Conservation (phyloP, 1,140 invertebrate species). For the Drosophila eugracilis region DNA sequence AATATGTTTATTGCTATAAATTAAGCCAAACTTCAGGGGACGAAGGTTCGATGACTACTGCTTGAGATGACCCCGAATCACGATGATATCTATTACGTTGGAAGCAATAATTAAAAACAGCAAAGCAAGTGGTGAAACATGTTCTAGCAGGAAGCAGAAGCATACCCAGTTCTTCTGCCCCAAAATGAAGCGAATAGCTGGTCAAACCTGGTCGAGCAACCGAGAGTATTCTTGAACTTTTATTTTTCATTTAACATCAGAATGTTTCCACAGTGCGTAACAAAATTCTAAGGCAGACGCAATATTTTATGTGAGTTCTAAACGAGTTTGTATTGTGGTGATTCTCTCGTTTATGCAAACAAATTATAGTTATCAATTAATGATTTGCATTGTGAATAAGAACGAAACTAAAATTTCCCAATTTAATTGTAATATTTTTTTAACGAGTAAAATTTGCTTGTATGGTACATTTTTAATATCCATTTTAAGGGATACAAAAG, state of each 20-base stretch:
- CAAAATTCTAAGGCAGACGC: not conserved
- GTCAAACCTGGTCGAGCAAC: slow-evolving; percentile 50
- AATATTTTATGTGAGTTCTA: not conserved
- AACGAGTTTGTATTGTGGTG: not conserved
- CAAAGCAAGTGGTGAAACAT: slow-evolving; percentile 48
- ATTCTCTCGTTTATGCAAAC: not conserved
- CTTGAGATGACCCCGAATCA: slow-evolving; percentile 6
- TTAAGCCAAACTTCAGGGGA: slow-evolving; percentile 25
- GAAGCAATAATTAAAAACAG: slow-evolving; percentile 44
- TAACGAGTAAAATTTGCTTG: no score
- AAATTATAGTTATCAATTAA: not conserved
- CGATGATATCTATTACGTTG: slow-evolving; percentile 24
- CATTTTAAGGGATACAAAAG: no score
- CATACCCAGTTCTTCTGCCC: slow-evolving; percentile 23
- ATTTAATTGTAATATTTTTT: no score
- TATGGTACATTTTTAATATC: no score
- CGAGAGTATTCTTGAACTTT: slow-evolving; percentile 14
- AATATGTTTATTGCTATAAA: not conserved
- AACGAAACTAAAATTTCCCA: no score
- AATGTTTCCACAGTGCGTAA: slow-evolving; percentile 18
- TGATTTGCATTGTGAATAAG: not conserved
- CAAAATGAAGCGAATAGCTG: slow-evolving; percentile 27
- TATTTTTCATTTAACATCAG: slow-evolving; percentile 20
- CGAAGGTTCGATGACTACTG: slow-evolving; percentile 41
- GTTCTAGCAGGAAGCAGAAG: slow-evolving; percentile 72